Evolutionary conservation across 2,797 vertebrate species (phyloP).

Genomic region (Neoniphon sammara): DNA sequence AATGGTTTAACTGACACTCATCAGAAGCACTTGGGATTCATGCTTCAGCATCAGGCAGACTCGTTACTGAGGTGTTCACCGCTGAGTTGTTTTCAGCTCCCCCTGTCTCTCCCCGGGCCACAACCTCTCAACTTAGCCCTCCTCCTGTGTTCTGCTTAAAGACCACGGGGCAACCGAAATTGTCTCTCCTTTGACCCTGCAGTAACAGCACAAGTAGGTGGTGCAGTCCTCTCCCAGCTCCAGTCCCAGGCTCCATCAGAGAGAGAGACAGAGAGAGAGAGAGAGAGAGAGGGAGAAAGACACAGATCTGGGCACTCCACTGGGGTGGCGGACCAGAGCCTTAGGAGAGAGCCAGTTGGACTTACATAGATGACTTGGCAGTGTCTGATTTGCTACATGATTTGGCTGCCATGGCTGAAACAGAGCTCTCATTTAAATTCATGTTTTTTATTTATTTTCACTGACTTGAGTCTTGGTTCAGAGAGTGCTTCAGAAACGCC

Average conservation of each 20-base stretch:
- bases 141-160: constrained; percentile 40
- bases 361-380: constrained; percentile 66
- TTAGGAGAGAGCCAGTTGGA: constrained; percentile 72
- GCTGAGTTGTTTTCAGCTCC: constrained; percentile 45
- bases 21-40: background rate
- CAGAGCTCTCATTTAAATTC: constrained; percentile 73
- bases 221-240: constrained; percentile 49
- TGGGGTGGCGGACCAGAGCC: constrained; percentile 64
- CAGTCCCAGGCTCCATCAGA: constrained; percentile 8
- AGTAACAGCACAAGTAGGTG: constrained; percentile 46
- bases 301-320: constrained; percentile 56
- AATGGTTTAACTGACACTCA: background rate
- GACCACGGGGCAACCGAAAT: constrained; percentile 45
- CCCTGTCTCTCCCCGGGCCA: constrained; percentile 30
- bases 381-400: constrained; percentile 66
- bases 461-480: constrained; percentile 21
- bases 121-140: constrained; percentile 64
- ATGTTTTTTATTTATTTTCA: constrained; percentile 31
- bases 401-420: constrained; percentile 58
- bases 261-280: constrained; percentile 24
- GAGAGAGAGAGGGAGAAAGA: constrained; percentile 18
- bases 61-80: constrained; percentile 6
- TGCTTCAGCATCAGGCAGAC: constrained; percentile 31
- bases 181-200: constrained; percentile 43
- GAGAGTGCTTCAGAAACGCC: constrained; percentile 13